phyloP scores from a whole-genome alignment of 2,797 vertebrate species.

The Peromyscus attwateri region DNA sequence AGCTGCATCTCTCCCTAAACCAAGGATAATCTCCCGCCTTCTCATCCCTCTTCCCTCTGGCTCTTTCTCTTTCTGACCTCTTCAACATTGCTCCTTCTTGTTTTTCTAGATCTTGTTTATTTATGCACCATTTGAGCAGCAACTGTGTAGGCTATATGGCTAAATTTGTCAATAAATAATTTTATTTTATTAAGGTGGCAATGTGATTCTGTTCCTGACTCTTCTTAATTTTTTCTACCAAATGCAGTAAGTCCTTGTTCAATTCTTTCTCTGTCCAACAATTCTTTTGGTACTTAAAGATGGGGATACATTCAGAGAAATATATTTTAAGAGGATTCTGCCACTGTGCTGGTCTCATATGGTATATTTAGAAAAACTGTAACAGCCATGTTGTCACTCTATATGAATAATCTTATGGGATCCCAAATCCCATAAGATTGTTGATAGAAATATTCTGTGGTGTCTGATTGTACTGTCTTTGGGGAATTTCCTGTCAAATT shows the following conservation, averaged over 20 bases:
- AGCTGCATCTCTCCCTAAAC: not conserved
- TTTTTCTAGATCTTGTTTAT: not conserved
- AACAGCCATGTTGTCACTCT: not conserved
- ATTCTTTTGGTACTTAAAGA: not conserved
- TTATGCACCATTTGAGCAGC: not conserved
- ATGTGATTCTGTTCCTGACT: not conserved
- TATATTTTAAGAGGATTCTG: not conserved
- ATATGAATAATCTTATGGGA: not conserved
- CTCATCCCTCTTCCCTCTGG: not conserved
- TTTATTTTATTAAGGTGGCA: not conserved
- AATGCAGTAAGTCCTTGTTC: not conserved
- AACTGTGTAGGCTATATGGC: not conserved
- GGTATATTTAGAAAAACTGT: not conserved
- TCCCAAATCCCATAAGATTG: not conserved
- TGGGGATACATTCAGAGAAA: not conserved
- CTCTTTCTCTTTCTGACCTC: not conserved
- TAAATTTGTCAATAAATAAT: not conserved
- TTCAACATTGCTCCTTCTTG: not conserved
- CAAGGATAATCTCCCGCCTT: not conserved
- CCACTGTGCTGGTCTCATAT: not conserved
- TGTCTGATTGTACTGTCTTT: not conserved
- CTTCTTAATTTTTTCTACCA: conserved; percentile 16
- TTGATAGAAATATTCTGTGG: not conserved
- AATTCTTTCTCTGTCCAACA: not conserved
- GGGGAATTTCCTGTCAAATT: not conserved